Conservation (phyloP, 2,888 invertebrate species). For the Agrotis puta region DNA sequence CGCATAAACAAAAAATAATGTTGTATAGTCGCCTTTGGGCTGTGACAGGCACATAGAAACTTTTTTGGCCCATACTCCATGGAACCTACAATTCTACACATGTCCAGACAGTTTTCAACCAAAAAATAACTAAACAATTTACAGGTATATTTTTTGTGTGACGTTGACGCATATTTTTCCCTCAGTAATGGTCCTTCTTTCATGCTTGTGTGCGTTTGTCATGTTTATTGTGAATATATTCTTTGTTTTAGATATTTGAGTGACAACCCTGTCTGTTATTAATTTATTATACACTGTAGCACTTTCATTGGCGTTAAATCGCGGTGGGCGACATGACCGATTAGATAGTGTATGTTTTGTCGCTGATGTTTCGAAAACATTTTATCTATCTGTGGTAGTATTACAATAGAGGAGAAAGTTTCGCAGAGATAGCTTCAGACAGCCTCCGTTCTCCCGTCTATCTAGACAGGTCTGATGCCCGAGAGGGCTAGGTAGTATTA, state of each 20-base stretch:
- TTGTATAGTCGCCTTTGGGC: too few relatives aligned
- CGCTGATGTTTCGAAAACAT: slow-evolving; percentile 28
- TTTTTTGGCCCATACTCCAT: neutral
- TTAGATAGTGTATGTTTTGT: slow-evolving; percentile 28
- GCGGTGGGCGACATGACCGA: slow-evolving; percentile 39
- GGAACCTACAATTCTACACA: too few relatives aligned
- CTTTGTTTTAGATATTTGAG: neutral
- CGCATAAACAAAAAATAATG: too few relatives aligned
- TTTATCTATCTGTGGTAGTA: slow-evolving; percentile 13
- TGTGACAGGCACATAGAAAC: neutral
- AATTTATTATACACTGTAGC: slow-evolving; percentile 6
- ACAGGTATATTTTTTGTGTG: too few relatives aligned
- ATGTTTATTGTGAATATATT: too few relatives aligned
- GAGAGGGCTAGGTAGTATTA: neutral
- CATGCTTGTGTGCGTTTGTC: too few relatives aligned
- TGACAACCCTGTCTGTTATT: slow-evolving; percentile 40
- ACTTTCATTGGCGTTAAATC: slow-evolving; percentile 49
- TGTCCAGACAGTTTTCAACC: too few relatives aligned
- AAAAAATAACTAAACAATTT: too few relatives aligned
- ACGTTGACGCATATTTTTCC: too few relatives aligned
- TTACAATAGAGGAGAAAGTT: slow-evolving; percentile 35
- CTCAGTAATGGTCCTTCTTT: too few relatives aligned
- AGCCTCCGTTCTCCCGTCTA: slow-evolving; percentile 15
- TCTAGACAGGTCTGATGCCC: slow-evolving; percentile 34
- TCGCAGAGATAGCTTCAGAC: slow-evolving; percentile 23